Base-by-base conservation (phyloP, 2,888 invertebrate genomes). In the Notocelia uddmanniana region DNA sequence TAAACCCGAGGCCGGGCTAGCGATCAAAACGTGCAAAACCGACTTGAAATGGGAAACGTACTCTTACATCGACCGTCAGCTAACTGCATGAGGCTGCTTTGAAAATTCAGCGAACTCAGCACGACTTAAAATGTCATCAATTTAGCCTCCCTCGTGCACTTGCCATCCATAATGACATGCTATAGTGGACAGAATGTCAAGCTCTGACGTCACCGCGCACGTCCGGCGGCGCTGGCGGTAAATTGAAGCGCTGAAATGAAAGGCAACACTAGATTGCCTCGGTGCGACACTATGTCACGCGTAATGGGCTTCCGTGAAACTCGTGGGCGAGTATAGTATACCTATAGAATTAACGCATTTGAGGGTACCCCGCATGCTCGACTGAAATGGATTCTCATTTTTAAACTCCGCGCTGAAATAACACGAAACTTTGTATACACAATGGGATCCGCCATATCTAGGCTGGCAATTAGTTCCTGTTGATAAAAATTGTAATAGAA, bases 201-300 rank as follows among this genome's bases (percentile, higher is more conserved):
- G 26, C 31, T 58, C 2, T 45, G 58, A 59, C 23, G 58, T 50
- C 31, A 68, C n/a, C 31, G 59, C 15, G 19, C 18, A 34, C 37
- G 8, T 37, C 34, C 64, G 31, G 57, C 41, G 45, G 57, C 41
- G 45, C n/a, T 13, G 45, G 41, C 34, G 34, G 58, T 58, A 58
- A 68, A 68, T 68, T 48, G 48, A 21, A 34, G 18, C 45, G 37
- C 23, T 21, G 55, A 62, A 52, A 15, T 21, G 55, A 62, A 52
- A 15, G 64, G 26, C 34, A 21, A 52, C 64, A n/a, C 34, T 34
- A 21, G 37, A 64, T 64, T 37, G 21, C 34, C 15, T 63, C 37
- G 1, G 52, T 64, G 52, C 52, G 34, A 37, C 50, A 37, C 48
- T 63, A 63, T 63, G 15, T 63, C 52, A 63, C 50, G 34, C 21